Evolutionary conservation across 2,888 invertebrate genomes (phyloP).

Genomic region (Axea sp.): DNA sequence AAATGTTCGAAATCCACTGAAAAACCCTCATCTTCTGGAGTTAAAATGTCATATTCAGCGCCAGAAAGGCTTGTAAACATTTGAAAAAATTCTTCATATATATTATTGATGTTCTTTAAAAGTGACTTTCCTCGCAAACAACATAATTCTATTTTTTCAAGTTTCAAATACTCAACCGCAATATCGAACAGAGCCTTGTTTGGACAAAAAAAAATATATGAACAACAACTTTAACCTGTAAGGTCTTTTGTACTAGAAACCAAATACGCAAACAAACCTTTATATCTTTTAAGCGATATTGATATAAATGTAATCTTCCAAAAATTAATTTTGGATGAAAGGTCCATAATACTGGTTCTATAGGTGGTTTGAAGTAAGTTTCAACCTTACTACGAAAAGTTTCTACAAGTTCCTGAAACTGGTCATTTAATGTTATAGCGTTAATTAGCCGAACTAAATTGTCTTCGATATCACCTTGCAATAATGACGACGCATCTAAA

Average conservation of each 20-base stretch:
- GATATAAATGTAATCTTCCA: slow-evolving; percentile 71
- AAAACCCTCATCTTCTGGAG: slow-evolving; percentile 85
- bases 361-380: slow-evolving; percentile 81
- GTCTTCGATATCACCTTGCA: slow-evolving; percentile 92
- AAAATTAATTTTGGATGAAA: slow-evolving; percentile 88
- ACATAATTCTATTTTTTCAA: slow-evolving; percentile 91
- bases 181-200: slow-evolving; percentile 84
- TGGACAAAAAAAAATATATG: background rate
- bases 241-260: too few relatives aligned
- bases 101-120: slow-evolving; percentile 80
- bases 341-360: slow-evolving; percentile 85
- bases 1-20: slow-evolving; percentile 84
- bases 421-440: slow-evolving; percentile 80
- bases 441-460: slow-evolving; percentile 83
- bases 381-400: slow-evolving; percentile 81
- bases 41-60: slow-evolving; percentile 87
- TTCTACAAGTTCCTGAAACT: slow-evolving; percentile 81
- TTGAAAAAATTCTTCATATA: slow-evolving; percentile 75
- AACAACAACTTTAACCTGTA: background rate
- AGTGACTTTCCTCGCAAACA: slow-evolving; percentile 84
- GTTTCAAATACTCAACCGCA: slow-evolving; percentile 89
- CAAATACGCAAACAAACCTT: slow-evolving; percentile 20
- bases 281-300: slow-evolving; percentile 41
- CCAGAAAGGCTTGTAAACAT: slow-evolving; percentile 72
- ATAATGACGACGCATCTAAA: slow-evolving; percentile 89